Percentiles rank a stretch among this genome's conserved stretches.
Conservation (phyloP, 2,113 vertebrate genomes). For the Osmerus mordax region DNA sequence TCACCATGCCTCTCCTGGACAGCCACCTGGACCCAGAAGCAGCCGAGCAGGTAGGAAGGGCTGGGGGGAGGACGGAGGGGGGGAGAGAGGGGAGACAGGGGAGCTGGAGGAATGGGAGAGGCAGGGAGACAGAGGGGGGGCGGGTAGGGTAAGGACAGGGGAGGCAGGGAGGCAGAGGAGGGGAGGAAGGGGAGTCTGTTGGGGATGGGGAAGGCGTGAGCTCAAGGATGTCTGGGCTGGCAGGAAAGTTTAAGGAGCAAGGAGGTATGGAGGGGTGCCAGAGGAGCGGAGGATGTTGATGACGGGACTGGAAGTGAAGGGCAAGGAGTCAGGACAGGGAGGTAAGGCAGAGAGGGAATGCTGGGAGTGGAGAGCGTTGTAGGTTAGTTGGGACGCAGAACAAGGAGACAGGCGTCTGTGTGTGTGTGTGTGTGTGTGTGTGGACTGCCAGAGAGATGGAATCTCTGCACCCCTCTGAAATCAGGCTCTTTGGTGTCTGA, state of each 20-base stretch:
- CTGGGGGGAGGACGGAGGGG: conserved; percentile 21
- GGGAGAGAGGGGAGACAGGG: not conserved
- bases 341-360: not conserved
- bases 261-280: not conserved
- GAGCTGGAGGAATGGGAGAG: too few relatives aligned
- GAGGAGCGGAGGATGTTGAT: not conserved
- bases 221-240: too few relatives aligned
- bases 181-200: not conserved
- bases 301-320: conserved; percentile 4
- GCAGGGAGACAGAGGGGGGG: too few relatives aligned
- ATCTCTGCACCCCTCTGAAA: too few relatives aligned
- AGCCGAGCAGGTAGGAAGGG: conserved; percentile 81
- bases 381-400: too few relatives aligned
- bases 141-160: too few relatives aligned
- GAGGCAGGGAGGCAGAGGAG: not conserved
- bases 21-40: conserved; percentile 90
- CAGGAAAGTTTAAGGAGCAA: too few relatives aligned
- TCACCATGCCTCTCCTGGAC: conserved; percentile 86
- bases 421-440: too few relatives aligned
- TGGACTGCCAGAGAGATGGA: too few relatives aligned
- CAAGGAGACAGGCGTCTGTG: too few relatives aligned
- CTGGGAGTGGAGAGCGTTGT: too few relatives aligned
- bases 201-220: not conserved
- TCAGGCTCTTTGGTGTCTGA: too few relatives aligned
- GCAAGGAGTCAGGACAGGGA: conserved; percentile 3